A percentile compares a stretch with the other conserved stretches of the same genome.
Conservation (phyloP, 2,797 vertebrate genomes). For the Australoheros facetus region DNA sequence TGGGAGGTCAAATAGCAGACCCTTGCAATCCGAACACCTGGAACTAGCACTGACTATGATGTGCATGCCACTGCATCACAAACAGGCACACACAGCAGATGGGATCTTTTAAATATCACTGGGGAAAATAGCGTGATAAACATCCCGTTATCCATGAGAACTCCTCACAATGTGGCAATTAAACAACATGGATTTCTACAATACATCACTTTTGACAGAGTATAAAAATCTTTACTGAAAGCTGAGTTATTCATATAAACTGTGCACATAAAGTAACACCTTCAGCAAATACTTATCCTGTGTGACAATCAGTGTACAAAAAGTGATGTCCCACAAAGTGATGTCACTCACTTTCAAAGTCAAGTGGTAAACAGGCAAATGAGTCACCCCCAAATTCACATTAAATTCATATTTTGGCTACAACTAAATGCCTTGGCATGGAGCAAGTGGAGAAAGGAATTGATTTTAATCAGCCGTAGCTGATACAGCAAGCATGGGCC, state of each 20-base stretch:
- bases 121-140: slow-evolving; percentile 38
- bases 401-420: slow-evolving; percentile 55
- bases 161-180: not conserved
- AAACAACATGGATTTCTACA: not conserved
- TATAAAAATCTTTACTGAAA: not conserved
- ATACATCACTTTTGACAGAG: not conserved
- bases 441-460: slow-evolving; percentile 61
- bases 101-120: slow-evolving; percentile 37
- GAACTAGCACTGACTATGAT: slow-evolving; percentile 36
- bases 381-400: slow-evolving; percentile 39
- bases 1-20: slow-evolving; percentile 58
- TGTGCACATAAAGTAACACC: not conserved
- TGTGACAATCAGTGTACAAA: not conserved
- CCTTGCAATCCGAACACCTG: slow-evolving; percentile 61
- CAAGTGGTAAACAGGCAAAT: slow-evolving; percentile 48
- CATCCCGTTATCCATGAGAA: slow-evolving; percentile 36
- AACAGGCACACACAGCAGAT: slow-evolving; percentile 48
- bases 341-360: slow-evolving; percentile 37
- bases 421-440: slow-evolving; percentile 52
- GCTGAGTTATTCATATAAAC: slow-evolving; percentile 1
- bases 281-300: not conserved
- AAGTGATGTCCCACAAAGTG: not conserved
- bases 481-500: slow-evolving; percentile 47
- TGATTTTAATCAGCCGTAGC: slow-evolving; percentile 65
- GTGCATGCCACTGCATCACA: slow-evolving; percentile 32